phyloP scores from a whole-genome alignment of 2,888 invertebrate species.

The Sphaerophoria taeniata region DNA sequence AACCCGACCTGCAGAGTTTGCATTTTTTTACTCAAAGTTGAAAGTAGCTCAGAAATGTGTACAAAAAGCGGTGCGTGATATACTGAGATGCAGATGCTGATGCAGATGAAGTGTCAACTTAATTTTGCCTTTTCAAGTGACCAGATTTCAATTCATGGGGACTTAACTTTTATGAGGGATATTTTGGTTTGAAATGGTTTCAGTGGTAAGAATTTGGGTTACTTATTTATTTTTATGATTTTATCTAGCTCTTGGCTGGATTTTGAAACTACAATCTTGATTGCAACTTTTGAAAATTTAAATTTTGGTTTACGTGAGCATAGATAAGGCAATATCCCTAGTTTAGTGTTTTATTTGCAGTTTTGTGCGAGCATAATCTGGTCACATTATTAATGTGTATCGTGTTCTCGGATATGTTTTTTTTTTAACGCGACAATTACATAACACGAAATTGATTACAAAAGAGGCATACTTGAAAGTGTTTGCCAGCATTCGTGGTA shows the following conservation, averaged over 20 bases:
- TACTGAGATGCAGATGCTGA: too few species aligned
- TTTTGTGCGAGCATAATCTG: too few species aligned
- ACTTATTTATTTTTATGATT: neutral
- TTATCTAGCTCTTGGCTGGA: neutral
- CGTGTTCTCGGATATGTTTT: too few species aligned
- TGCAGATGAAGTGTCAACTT: constrained; percentile 46
- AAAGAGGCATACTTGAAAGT: too few species aligned
- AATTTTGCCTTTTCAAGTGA: constrained; percentile 21
- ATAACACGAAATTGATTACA: too few species aligned
- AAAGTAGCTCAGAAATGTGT: constrained; percentile 39
- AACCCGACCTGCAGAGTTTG: constrained; percentile 45
- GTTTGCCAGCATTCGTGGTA: too few species aligned
- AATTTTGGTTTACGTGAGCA: too few species aligned
- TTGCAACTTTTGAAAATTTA: too few species aligned
- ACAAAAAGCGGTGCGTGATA: constrained; percentile 48
- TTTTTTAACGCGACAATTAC: too few species aligned
- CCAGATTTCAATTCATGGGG: constrained; percentile 30
- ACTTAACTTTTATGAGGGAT: constrained; percentile 1
- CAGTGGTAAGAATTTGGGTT: neutral
- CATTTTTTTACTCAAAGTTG: constrained; percentile 29
- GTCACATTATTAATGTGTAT: too few species aligned
- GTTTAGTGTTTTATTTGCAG: too few species aligned
- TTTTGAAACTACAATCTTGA: neutral
- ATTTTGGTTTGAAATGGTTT: neutral
- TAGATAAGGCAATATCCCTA: too few species aligned